These are phyloP conservation scores for Oreochromis spilurus DNA, from an alignment of 2,113 vertebrate genomes.

Conservation along the genomic window DNA sequence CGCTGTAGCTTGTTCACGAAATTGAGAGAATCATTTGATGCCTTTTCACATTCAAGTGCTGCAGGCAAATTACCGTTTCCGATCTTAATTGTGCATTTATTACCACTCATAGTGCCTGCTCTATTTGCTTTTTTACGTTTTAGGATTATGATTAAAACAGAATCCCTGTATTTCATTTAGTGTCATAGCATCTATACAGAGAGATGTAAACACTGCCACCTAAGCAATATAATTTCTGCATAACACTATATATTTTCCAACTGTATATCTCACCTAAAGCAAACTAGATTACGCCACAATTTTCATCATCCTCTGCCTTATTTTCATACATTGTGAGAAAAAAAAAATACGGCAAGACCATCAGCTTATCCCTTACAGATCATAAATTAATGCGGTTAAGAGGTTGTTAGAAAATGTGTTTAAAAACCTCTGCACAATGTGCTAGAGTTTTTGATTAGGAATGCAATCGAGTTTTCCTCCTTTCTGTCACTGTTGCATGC, in stretches of 20 bases:
- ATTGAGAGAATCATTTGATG: background rate
- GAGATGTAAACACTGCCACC: background rate
- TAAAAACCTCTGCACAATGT: background rate
- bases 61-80: background rate
- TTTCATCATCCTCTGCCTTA: background rate
- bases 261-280: background rate
- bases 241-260: background rate
- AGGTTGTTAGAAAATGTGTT: background rate
- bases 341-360: too few species aligned
- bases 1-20: background rate
- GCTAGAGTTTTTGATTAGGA: background rate
- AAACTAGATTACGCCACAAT: background rate
- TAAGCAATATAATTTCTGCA: background rate
- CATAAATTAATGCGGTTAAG: background rate
- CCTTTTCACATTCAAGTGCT: background rate
- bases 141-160: background rate
- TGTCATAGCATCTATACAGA: background rate
- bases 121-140: background rate
- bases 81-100: background rate
- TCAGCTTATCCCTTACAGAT: background rate
- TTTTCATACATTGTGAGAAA: background rate
- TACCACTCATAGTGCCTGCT: fast-evolving
- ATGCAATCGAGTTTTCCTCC: background rate
- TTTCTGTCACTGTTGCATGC: background rate
- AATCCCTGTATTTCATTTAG: background rate